Evolutionary conservation across 37 sponge, comb jelly and placozoan species (phyloP).

Genomic region (Lycopodina hypogea): DNA sequence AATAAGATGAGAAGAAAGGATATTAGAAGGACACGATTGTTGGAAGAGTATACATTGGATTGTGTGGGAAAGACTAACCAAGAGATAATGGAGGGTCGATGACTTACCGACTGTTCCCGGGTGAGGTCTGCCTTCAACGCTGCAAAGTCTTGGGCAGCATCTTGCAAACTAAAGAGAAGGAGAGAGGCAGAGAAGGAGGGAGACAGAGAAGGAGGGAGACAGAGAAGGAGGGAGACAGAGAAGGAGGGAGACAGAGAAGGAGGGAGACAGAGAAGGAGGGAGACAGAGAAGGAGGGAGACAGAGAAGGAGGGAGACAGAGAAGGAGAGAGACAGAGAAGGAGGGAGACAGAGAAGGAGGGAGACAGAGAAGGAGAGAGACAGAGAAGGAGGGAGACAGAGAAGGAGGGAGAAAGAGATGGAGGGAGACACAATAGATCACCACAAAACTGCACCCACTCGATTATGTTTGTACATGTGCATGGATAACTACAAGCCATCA

Average conservation of each 20-base stretch:
- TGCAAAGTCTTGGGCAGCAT: conserved; percentile 18
- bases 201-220: background rate
- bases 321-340: background rate
- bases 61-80: no score
- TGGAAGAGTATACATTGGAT: no score
- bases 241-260: background rate
- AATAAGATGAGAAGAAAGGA: no score
- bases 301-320: background rate
- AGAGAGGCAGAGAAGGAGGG: no score
- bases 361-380: no score
- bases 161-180: conserved; percentile 63
- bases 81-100: background rate
- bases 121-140: conserved; percentile 39
- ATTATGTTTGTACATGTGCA: conserved; percentile 4
- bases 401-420: background rate
- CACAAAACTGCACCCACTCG: background rate
- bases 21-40: no score
- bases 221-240: background rate
- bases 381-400: background rate
- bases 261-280: background rate
- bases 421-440: background rate
- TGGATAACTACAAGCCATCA: no score
- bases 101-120: conserved; percentile 60
- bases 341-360: background rate
- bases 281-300: background rate